Percentiles rank a stretch among this genome's conserved stretches.
Evolutionary conservation across 1,140 invertebrate species (phyloP).

Genomic region (Neodiprion lecontei): DNA sequence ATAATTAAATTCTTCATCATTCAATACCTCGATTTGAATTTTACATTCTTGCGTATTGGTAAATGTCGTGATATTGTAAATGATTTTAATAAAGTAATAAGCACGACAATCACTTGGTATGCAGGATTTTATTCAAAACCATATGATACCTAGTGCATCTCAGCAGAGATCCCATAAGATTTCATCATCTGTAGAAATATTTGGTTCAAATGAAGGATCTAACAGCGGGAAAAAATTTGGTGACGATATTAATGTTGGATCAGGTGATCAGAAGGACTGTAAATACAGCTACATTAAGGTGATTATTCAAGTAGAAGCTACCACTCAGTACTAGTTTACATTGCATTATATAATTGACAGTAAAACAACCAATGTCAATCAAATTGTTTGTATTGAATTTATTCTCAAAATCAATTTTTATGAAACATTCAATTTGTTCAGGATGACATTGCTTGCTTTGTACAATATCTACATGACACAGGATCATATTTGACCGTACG

Average conservation of each 20-base stretch:
- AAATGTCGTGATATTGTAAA: background rate
- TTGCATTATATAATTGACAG: too few relatives aligned
- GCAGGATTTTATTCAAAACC: conserved; percentile 33
- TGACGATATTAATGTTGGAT: background rate
- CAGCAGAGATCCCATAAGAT: background rate
- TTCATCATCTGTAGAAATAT: background rate
- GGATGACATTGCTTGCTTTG: conserved; percentile 44
- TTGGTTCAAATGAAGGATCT: background rate
- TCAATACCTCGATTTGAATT: background rate
- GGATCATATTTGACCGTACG: conserved; percentile 35
- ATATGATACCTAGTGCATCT: conserved; percentile 8
- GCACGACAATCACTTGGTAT: background rate
- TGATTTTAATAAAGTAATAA: too few relatives aligned
- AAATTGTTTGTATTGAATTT: background rate
- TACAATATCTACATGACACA: conserved; percentile 42
- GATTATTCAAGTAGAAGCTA: too few relatives aligned
- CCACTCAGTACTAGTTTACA: too few relatives aligned
- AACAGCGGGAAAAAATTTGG: background rate
- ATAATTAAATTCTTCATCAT: background rate
- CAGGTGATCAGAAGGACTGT: background rate
- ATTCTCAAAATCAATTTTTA: background rate
- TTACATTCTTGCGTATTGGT: too few relatives aligned
- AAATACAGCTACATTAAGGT: background rate
- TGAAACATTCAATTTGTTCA: conserved; percentile 24
- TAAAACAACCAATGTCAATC: too few relatives aligned